These are phyloP conservation scores for Morpho helenor DNA, from an alignment of 2,888 invertebrate genomes.

Conservation along the genomic window DNA sequence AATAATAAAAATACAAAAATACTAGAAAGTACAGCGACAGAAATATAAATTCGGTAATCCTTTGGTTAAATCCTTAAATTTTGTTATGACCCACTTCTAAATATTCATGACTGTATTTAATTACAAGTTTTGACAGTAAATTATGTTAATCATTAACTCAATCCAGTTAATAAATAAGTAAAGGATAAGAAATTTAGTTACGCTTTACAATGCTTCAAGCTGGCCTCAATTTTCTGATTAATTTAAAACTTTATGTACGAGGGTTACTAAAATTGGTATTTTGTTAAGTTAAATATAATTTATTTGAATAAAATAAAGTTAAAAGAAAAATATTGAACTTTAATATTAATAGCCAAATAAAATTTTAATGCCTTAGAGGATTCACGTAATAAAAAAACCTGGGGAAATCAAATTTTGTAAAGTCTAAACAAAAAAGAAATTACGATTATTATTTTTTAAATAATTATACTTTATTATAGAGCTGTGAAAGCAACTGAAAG, in stretches of 20 bases:
- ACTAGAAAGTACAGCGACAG: too few species aligned
- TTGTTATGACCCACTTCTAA: background rate
- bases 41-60: too few species aligned
- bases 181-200: constrained; percentile 10
- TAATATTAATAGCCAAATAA: background rate
- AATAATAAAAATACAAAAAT: too few species aligned
- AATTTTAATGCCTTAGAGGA: constrained; percentile 1
- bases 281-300: constrained; percentile 21
- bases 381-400: background rate
- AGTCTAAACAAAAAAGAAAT: too few species aligned
- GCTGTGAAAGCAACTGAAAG: too few species aligned
- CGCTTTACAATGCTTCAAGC: constrained; percentile 46
- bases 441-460: too few species aligned
- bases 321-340: too few species aligned
- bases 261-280: constrained; percentile 40
- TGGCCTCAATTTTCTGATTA: constrained; percentile 54
- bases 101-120: background rate
- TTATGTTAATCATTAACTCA: constrained; percentile 5
- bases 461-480: too few species aligned
- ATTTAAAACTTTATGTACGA: constrained; percentile 47
- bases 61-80: too few species aligned
- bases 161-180: constrained; percentile 1
- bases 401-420: too few species aligned
- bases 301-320: too few species aligned
- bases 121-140: constrained; percentile 1